These are phyloP conservation scores for Varanus salvator DNA, from an alignment of 2,113 vertebrate genomes.

Conservation along the genomic window DNA sequence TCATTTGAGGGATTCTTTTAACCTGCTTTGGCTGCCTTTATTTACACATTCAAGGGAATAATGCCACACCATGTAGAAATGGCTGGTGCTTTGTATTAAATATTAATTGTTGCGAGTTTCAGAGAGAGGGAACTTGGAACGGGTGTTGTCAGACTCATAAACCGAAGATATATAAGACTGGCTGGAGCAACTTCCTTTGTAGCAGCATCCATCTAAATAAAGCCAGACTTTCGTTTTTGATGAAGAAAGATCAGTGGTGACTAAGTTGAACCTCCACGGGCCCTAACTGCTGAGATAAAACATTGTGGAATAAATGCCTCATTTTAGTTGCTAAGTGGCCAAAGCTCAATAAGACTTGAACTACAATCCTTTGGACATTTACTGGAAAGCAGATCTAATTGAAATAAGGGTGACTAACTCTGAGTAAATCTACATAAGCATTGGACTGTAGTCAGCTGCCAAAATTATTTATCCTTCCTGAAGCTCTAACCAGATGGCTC, in stretches of 20 bases:
- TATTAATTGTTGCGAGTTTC: slow-evolving; percentile 51
- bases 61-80: background rate
- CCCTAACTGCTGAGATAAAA: slow-evolving; percentile 16
- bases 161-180: slow-evolving; percentile 31
- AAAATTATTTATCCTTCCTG: background rate
- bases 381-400: background rate
- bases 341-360: slow-evolving; percentile 10
- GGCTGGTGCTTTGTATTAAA: slow-evolving; percentile 30
- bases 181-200: slow-evolving; percentile 5
- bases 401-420: background rate
- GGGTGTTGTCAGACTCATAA: background rate
- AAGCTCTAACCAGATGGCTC: background rate
- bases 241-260: background rate
- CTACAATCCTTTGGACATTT: background rate
- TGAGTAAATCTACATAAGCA: rapidly evolving
- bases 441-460: background rate
- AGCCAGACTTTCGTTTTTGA: background rate
- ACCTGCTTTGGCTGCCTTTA: slow-evolving; percentile 43
- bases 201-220: slow-evolving; percentile 16
- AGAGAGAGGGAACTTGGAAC: slow-evolving; percentile 27
- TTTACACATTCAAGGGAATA: slow-evolving; percentile 31
- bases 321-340: slow-evolving; percentile 22
- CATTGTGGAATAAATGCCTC: background rate
- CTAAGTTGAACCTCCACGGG: background rate
- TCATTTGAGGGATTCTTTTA: slow-evolving; percentile 45